Base-by-base conservation (phyloP, 1,140 invertebrate genomes). In the Trichonephila clavata region DNA sequence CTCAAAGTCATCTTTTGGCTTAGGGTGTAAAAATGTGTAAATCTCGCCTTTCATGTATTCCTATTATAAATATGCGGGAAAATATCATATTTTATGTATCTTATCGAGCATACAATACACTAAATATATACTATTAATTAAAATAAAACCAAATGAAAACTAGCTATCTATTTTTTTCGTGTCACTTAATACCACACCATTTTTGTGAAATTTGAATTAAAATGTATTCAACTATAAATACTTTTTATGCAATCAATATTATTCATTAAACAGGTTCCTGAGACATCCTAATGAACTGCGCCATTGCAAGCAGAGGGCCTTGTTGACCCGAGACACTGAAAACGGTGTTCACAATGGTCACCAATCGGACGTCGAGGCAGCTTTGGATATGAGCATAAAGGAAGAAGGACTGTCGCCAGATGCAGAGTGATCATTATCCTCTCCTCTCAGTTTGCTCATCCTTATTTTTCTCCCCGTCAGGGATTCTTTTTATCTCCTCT, bases 271-370 rank as follows among this genome's bases (percentile, higher is more conserved):
- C 63, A 94, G 94, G 43, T 94, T 94, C 81, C 65, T 94, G 27
- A n/a, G 94, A 20, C 94, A 94, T 90, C 94, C 94, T 7, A 92
- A 77, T 50, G 94, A 94, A 87, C 77, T 94, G 14, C 94, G 94
- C 2, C 87, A 94, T 21, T 94, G 94, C 84, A 94, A 94, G 57
- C 94, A 94, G 61, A 71, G 94, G 43, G 50, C 94, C 10, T 80
- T 94, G 18, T 43, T 94, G 43, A 84, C 61, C 2, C 93, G 88
- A 24, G 88, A 93, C 43, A 43, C 32, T 10, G 84, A 89, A 18
- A 94, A 89, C 80, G 59, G 77, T 18, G 32, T 68, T 18, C 61
- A n/a, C 21, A 77, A 87, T 24, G 71, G 80, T 24, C 5, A 24
- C 16, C 90, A 63, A 8, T 18, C 77, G n/a, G 88, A 94, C 50